Evolutionary conservation across 2,113 vertebrate genomes (phyloP).

Genomic region (Sporophila hypoxantha): DNA sequence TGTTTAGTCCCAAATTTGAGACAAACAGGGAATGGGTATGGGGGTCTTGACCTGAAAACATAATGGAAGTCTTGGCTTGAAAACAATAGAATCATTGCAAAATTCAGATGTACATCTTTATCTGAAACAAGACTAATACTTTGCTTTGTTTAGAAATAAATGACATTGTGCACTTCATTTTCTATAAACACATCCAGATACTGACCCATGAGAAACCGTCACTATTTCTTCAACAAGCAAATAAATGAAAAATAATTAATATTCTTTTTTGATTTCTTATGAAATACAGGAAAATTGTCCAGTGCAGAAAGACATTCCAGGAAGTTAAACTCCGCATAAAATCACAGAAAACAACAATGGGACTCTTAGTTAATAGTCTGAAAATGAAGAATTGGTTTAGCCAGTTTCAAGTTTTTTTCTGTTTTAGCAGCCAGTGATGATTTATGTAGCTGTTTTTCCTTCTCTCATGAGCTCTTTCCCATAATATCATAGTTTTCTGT

Average conservation of each 20-base stretch:
- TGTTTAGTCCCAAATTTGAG: not conserved
- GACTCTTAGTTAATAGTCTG: not conserved
- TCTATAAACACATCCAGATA: not conserved
- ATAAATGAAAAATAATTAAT: not conserved
- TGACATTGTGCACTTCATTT: not conserved
- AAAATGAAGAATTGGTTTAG: not conserved
- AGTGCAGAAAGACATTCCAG: not conserved
- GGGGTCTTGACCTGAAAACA: not conserved
- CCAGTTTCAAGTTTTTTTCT: not conserved
- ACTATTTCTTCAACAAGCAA: not conserved
- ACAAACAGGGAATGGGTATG: not conserved
- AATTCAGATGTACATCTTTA: not conserved
- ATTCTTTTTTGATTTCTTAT: not conserved
- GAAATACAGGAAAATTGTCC: not conserved
- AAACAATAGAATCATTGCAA: not conserved
- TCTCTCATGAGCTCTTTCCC: not conserved
- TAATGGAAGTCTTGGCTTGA: not conserved
- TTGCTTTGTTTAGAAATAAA: not conserved
- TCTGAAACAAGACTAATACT: not conserved
- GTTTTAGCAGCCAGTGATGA: not conserved
- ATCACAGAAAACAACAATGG: not conserved
- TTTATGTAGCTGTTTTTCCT: not conserved
- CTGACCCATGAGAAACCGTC: not conserved
- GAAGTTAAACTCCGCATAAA: not conserved
- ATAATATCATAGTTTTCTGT: not conserved